Evolutionary conservation across 2,113 vertebrate species (phyloP), one percentile per base, ranked within the genome.

Genomic region (Bambusicola thoracicus): DNA sequence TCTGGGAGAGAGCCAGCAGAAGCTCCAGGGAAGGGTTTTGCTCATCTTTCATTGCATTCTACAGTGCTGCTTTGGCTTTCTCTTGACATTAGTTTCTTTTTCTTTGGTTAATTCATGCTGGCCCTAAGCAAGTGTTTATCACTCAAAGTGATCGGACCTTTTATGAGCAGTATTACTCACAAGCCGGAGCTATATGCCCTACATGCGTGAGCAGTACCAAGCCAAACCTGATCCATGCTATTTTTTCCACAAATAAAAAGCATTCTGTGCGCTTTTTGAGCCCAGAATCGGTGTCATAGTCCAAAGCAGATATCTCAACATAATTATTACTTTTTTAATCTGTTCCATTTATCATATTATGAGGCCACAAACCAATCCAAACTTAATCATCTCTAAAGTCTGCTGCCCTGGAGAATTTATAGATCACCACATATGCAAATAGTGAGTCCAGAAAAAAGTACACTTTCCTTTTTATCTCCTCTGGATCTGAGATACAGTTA

Each of bases 61-160:
- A 86, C 67, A 65, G 79, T 56, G 32, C 67, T 85, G 21, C 68
- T 89, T 34, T 89, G 82, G 73, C 77, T 93, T 77, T 84, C 77
- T 58, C 18, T 83, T 92, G 84, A 89, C 53, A 22, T 65, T 44
- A 83, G 73, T 89, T 91, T 87, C 59, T 73, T 81, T 76, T 89
- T 44, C 27, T 88, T 80, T 63, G 18, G 67, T 89, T 88, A 82
- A 88, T 94, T 92, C 76, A 48, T 85, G 61, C 65, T 89, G 90
- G 46, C 69, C 36, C 55, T 76, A 66, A 95, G 66, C 85, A 94
- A 61, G 69, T 91, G 38, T 91, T 93, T 81, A 61, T 87, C 85
- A 81, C 63, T 69, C 67, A 46, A 0, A 89, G 49, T 63, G 74
- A 85, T 80, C 63, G 55, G 81, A 76, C 36, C 34, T 89, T 83